Conservation (phyloP, 2,797 vertebrate species). For the Poeciliopsis turneri region DNA sequence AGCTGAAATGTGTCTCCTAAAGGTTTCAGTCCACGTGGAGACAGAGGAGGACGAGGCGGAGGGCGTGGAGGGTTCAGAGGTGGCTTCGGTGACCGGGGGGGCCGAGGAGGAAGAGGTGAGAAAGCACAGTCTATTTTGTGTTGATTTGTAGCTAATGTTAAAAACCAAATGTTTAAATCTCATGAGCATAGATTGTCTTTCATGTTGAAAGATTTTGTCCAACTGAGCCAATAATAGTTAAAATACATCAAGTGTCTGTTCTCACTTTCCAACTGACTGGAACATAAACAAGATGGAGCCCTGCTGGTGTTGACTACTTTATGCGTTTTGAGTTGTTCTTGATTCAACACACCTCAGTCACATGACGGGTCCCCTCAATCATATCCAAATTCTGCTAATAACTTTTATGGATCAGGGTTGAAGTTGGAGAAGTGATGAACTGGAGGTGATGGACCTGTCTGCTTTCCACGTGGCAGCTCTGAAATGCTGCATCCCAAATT, state of each 20-base stretch:
- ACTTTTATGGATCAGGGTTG: not conserved
- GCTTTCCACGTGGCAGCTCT: not conserved
- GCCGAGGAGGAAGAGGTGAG: constrained; percentile 41
- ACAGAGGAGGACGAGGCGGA: constrained; percentile 43
- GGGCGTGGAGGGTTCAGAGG: constrained; percentile 34
- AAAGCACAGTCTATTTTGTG: not conserved
- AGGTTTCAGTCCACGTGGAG: constrained; percentile 72
- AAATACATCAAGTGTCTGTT: not conserved
- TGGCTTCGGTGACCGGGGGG: constrained; percentile 37
- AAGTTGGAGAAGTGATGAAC: too few relatives aligned
- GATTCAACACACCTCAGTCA: not conserved
- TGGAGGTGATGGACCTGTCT: too few relatives aligned
- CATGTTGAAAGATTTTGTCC: not conserved
- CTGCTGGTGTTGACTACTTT: not conserved
- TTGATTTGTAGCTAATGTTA: not conserved
- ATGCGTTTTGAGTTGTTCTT: not conserved
- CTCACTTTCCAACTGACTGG: not conserved
- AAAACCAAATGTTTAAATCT: not conserved
- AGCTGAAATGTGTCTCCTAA: not conserved
- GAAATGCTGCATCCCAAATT: not conserved
- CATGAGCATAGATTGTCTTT: not conserved
- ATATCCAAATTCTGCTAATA: not conserved
- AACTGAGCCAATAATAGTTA: not conserved
- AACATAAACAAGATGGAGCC: too few relatives aligned
- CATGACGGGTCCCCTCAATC: not conserved